A percentile compares a stretch with the other conserved stretches of the same genome.
phyloP scores from a whole-genome alignment of 1,140 invertebrate genomes.

The Adelges cooleyi region DNA sequence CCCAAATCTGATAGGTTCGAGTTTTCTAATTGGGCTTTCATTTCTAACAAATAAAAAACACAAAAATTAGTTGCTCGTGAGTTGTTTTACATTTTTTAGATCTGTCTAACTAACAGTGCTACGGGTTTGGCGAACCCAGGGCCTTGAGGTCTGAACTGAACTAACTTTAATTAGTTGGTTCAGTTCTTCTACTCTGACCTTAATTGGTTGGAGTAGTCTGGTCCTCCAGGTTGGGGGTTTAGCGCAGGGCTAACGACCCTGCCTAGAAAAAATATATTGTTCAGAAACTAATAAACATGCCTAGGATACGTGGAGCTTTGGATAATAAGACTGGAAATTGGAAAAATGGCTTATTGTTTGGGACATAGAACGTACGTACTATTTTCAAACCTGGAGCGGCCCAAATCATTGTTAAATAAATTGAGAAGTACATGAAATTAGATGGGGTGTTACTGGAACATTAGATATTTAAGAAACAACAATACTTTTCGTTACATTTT shows the following conservation, averaged over 20 bases:
- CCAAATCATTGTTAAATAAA: background rate
- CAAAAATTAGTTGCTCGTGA: too few species aligned
- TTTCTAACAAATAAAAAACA: too few species aligned
- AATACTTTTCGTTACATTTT: too few species aligned
- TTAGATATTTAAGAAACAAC: background rate
- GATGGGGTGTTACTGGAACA: background rate
- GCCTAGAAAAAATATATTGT: background rate
- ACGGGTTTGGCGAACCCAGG: too few species aligned
- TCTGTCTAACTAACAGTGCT: too few species aligned
- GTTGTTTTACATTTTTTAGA: too few species aligned
- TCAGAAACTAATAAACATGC: background rate
- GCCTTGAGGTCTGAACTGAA: too few species aligned
- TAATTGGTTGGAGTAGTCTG: too few species aligned
- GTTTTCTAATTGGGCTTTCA: too few species aligned
- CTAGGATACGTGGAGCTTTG: background rate
- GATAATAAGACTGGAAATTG: background rate
- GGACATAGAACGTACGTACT: background rate
- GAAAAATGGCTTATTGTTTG: background rate
- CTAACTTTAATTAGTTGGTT: too few species aligned
- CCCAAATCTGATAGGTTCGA: too few species aligned
- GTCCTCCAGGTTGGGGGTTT: background rate
- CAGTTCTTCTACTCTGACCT: too few species aligned
- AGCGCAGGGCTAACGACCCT: background rate
- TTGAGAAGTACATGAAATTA: background rate
- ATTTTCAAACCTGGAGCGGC: background rate